Evolutionary conservation across 2,797 vertebrate species (phyloP).

Genomic region (Ara ararauna): DNA sequence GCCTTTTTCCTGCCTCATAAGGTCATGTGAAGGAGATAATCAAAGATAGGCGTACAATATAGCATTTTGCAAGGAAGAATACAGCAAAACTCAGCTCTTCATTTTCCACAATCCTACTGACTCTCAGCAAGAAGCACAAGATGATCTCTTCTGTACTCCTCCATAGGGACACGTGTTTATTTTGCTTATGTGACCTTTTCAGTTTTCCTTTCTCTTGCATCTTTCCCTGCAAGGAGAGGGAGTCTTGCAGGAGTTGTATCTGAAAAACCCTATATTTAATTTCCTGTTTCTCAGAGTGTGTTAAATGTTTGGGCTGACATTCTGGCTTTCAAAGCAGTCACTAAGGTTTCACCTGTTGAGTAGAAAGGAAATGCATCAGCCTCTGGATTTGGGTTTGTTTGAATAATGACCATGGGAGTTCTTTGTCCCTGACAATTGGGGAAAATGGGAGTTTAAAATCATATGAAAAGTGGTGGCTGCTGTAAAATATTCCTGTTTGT

Average conservation of each 20-base stretch:
- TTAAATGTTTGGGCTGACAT: neutral
- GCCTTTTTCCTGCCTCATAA: neutral
- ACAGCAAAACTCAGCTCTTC: neutral
- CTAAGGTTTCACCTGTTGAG: neutral
- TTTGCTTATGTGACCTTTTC: conserved; percentile 1
- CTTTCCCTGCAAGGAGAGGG: neutral
- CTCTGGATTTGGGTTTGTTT: neutral
- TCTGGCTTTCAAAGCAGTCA: neutral
- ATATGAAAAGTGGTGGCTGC: neutral
- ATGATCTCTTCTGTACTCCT: neutral
- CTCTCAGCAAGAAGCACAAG: neutral
- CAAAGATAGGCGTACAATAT: neutral
- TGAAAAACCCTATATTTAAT: neutral
- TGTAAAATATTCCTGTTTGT: neutral
- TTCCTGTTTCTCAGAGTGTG: neutral
- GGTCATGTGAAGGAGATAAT: neutral
- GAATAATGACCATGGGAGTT: neutral
- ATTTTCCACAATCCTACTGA: neutral
- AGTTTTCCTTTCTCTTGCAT: neutral
- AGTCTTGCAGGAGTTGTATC: neutral
- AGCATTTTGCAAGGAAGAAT: neutral
- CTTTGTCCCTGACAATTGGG: neutral
- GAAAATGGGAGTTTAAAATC: neutral
- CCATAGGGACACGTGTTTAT: neutral
- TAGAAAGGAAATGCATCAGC: neutral